Conservation (phyloP, 2,113 vertebrate species). For the Pontoporia blainvillei region DNA sequence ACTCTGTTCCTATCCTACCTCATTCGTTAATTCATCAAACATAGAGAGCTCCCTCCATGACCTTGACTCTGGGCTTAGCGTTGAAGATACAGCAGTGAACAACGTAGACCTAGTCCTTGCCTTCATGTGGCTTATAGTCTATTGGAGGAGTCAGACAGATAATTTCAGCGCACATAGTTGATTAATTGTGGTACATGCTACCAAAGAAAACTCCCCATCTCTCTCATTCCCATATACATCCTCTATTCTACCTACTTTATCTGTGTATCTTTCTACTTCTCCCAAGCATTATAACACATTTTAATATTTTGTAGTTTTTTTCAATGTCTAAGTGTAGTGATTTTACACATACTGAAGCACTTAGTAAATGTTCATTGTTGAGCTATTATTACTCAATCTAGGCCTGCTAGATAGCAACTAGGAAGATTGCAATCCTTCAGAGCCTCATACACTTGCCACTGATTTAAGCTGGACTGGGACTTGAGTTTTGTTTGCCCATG, state of each 20-base stretch:
- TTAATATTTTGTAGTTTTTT: neutral
- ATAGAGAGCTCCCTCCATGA: neutral
- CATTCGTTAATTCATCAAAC: neutral
- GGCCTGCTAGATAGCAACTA: neutral
- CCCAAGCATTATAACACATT: neutral
- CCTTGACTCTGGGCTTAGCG: neutral
- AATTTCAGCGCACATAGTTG: neutral
- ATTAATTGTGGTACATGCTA: neutral
- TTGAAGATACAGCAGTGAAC: neutral
- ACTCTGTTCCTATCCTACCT: neutral
- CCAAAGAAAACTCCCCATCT: neutral
- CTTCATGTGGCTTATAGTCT: neutral
- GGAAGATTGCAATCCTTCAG: neutral
- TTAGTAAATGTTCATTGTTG: neutral
- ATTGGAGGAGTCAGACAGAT: neutral
- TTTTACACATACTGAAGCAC: neutral
- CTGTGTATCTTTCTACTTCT: neutral
- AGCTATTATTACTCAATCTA: neutral
- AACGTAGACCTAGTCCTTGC: neutral
- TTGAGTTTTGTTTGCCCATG: neutral
- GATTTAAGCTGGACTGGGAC: neutral
- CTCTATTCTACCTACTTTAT: neutral
- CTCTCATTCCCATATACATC: neutral
- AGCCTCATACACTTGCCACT: neutral
- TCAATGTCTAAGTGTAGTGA: neutral